Conservation (phyloP, 2,113 vertebrate genomes). For the Dolichotis patagonum region DNA sequence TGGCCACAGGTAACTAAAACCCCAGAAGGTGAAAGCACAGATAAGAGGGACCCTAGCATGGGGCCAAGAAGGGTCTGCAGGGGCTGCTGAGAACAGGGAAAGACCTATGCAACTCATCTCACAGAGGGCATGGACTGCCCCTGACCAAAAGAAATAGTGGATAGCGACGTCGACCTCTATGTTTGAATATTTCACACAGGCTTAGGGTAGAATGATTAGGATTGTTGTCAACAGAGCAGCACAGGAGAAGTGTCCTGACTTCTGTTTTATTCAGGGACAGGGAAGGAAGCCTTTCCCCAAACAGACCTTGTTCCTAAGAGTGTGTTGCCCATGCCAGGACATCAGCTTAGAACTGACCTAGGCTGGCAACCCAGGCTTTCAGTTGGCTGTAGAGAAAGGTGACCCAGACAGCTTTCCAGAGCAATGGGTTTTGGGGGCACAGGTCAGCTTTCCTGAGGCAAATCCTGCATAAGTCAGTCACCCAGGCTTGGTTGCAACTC, state of each 20-base stretch:
- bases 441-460: background rate
- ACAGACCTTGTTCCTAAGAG: too few species aligned
- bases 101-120: background rate
- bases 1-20: background rate
- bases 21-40: background rate
- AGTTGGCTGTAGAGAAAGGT: background rate
- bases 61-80: too few species aligned
- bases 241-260: too few species aligned
- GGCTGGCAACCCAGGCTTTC: background rate
- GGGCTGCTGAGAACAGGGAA: background rate
- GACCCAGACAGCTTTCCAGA: background rate
- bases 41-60: background rate
- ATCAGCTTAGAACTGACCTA: background rate
- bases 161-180: background rate
- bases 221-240: background rate
- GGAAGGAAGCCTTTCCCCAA: background rate
- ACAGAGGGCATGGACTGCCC: background rate
- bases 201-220: background rate
- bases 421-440: too few species aligned
- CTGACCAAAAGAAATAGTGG: background rate
- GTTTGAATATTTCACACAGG: background rate
- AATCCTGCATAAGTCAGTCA: background rate
- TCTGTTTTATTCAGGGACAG: background rate
- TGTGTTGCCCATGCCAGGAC: too few species aligned
- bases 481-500: background rate